Base-by-base conservation (phyloP, 2,797 vertebrate genomes). In the Babyrousa celebensis region DNA sequence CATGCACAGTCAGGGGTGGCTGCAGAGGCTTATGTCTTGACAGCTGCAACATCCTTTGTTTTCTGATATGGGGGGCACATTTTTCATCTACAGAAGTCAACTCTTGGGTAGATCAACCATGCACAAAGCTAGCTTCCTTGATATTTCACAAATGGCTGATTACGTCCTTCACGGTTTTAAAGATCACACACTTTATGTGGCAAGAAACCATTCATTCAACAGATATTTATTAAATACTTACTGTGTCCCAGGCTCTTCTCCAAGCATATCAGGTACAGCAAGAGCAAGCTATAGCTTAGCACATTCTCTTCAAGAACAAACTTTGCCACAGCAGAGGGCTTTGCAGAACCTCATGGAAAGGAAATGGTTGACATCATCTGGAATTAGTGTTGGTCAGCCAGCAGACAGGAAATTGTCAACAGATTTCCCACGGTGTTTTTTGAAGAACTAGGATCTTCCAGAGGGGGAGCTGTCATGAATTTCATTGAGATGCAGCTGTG, bases 381-480 rank as follows among this genome's bases (percentile, higher is more conserved):
- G 84, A 85, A 83, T 92, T 82, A 79, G 23, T 40, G 54, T 78
- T 71, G 40, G 70, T 71, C 52, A 72, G 48, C 25, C 75, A 91
- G 74, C 36, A 83, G 91, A 78, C 36, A 83, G 93, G 93, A 92
- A 96, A 91, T 90, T 67, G 32, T 79, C 67, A 83, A 83, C 68
- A 85, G 87, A 90, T 96, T 93, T 74, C 67, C 70, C 43, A 25
- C 1, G 16, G 77, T 82, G 60, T 60, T 92, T 96, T 79, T 80
- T 90, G 95, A 92, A 95, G 85, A 84, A 23, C 9, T 62, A 75
- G 67, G 43, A 77, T 29, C 89, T 87, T 96, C 71, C 52, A 71
- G 43, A 78, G 77, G n/a, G 85, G 78, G 85, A 63, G 63, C 12
- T 52, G 20, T 75, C 48, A 52, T n/a, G 25, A 74, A 96, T 95